Evolutionary conservation across 2,113 vertebrate species (phyloP).

Genomic region (Chaenocephalus aceratus): DNA sequence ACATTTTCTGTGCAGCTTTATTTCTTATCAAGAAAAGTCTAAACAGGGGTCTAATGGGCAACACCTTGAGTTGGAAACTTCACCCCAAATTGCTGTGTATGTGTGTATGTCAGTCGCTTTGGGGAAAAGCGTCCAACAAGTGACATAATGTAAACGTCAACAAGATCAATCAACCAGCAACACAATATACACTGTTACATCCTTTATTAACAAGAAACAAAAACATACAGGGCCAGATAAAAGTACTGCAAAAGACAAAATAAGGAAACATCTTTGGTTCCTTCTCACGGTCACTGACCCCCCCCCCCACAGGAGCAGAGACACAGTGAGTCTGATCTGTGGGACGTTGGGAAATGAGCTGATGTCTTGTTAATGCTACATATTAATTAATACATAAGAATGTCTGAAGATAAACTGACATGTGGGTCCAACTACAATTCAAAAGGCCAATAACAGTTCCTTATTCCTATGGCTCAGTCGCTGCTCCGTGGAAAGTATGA

Average conservation of each 20-base stretch:
- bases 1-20: no score
- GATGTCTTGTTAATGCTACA: slow-evolving; percentile 45
- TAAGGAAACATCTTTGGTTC: slow-evolving; percentile 80
- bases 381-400: slow-evolving; percentile 17
- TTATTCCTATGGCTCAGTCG: slow-evolving; percentile 16
- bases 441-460: slow-evolving; percentile 4
- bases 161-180: slow-evolving; percentile 8
- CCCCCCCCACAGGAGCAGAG: background rate
- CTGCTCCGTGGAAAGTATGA: background rate
- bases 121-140: no score
- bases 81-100: no score
- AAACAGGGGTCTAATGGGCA: no score
- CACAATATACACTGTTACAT: slow-evolving; percentile 9
- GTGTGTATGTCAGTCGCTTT: no score
- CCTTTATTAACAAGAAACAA: slow-evolving; percentile 75
- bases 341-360: slow-evolving; percentile 22
- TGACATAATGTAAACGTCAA: no score
- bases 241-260: slow-evolving; percentile 70
- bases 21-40: no score
- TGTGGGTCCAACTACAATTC: slow-evolving; percentile 11
- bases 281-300: slow-evolving; percentile 50
- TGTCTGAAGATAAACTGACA: slow-evolving; percentile 3
- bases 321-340: slow-evolving; percentile 17
- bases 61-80: no score
- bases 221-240: slow-evolving; percentile 63